Evolutionary conservation across 2,797 vertebrate genomes (phyloP).

Genomic region (Sylvilagus floridanus): DNA sequence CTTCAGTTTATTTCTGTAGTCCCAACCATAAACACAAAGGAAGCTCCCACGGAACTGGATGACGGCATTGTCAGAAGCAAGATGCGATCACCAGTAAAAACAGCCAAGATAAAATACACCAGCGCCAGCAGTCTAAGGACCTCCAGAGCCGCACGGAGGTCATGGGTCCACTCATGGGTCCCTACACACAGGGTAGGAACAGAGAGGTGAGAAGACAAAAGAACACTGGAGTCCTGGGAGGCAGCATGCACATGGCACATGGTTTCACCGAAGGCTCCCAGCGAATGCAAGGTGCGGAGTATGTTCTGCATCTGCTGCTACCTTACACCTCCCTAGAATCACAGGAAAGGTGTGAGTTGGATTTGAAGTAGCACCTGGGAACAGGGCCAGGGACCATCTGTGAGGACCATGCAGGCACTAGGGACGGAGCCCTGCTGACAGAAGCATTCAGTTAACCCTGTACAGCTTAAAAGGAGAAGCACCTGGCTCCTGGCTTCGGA

Average conservation of each 20-base stretch:
- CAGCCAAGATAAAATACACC: not conserved
- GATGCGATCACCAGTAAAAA: not conserved
- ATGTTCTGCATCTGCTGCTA: not conserved
- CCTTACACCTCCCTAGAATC: not conserved
- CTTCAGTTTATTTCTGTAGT: constrained; percentile 61
- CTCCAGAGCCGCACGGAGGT: not conserved
- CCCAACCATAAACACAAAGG: constrained; percentile 28
- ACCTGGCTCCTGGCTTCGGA: no score
- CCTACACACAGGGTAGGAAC: not conserved
- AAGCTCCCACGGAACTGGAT: not conserved
- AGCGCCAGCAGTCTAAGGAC: not conserved
- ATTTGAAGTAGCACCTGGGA: not conserved
- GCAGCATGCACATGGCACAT: not conserved
- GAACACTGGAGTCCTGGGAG: not conserved
- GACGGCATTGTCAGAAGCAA: not conserved
- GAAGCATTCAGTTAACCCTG: not conserved
- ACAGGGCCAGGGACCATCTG: not conserved
- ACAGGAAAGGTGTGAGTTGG: not conserved
- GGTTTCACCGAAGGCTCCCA: not conserved
- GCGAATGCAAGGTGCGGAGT: not conserved
- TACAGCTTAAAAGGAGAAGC: not conserved
- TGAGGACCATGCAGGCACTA: not conserved
- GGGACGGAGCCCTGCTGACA: not conserved
- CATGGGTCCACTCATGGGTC: not conserved
- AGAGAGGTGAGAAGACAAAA: not conserved